Evolutionary conservation across 2,113 vertebrate genomes (phyloP).

Genomic region (Eptesicus fuscus): DNA sequence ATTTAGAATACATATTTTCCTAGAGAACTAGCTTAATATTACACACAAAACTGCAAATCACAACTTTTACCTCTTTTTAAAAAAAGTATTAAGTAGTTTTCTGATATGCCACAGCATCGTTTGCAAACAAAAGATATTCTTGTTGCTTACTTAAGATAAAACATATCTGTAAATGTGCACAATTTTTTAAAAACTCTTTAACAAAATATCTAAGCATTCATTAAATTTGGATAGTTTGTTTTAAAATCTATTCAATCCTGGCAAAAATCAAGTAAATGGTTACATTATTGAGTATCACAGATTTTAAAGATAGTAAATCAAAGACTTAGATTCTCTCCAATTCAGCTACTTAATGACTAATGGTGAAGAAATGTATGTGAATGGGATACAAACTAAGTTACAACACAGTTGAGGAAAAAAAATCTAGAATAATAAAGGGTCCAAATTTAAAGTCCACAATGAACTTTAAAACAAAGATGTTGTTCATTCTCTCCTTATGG

Average conservation of each 20-base stretch:
- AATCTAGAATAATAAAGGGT: conserved; percentile 45
- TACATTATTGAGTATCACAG: background rate
- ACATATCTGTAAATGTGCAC: background rate
- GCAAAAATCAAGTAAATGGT: conserved; percentile 40
- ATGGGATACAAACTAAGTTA: conserved; percentile 41
- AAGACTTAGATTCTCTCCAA: conserved; percentile 4
- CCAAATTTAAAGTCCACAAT: conserved; percentile 62
- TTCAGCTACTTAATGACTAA: conserved; percentile 49
- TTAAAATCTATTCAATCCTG: conserved; percentile 40
- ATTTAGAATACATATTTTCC: conserved; percentile 34
- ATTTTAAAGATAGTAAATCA: conserved; percentile 47
- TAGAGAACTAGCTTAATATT: background rate
- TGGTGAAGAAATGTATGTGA: conserved; percentile 45
- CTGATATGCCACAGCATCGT: conserved; percentile 11
- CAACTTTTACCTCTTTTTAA: conserved; percentile 10
- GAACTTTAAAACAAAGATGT: conserved; percentile 65
- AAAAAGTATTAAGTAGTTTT: conserved; percentile 33
- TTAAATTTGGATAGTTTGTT: conserved; percentile 12
- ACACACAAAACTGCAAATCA: conserved; percentile 33
- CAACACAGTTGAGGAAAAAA: background rate
- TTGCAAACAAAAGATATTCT: conserved; percentile 44
- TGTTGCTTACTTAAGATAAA: conserved; percentile 26
- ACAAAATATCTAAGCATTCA: conserved; percentile 36
- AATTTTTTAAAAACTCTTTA: conserved; percentile 15
- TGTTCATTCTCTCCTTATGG: conserved; percentile 30